Conservation (phyloP, 2,888 invertebrate genomes). For the Corythucha ciliata region DNA sequence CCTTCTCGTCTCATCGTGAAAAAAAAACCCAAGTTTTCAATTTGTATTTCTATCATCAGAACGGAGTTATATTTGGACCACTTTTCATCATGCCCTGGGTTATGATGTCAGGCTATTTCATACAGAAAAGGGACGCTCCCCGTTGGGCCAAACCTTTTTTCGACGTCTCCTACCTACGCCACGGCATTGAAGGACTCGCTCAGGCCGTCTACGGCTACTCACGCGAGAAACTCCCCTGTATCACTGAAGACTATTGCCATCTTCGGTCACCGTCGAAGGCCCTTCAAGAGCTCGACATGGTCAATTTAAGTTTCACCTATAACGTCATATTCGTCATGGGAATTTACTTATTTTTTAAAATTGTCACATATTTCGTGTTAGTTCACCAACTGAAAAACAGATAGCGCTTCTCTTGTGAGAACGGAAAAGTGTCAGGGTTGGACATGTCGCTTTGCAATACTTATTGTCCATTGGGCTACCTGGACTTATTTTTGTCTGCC, state of each 20-base stretch:
- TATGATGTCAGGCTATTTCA: constrained; percentile 87
- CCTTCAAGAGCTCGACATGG: constrained; percentile 63
- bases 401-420: too few species aligned
- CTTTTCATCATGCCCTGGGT: constrained; percentile 78
- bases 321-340: constrained; percentile 56
- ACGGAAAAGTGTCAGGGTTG: too few species aligned
- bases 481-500: too few species aligned
- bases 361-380: constrained; percentile 48
- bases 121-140: constrained; percentile 73
- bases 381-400: constrained; percentile 29
- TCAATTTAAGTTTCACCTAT: constrained; percentile 53
- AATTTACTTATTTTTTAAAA: constrained; percentile 54
- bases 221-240: constrained; percentile 57
- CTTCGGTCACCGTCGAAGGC: constrained; percentile 60
- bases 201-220: constrained; percentile 74
- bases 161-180: constrained; percentile 38
- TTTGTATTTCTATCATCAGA: constrained; percentile 49
- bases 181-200: constrained; percentile 70
- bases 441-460: too few species aligned
- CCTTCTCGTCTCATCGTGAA: background rate
- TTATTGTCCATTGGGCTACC: too few species aligned
- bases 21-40: constrained; percentile 3
- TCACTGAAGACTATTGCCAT: constrained; percentile 67
- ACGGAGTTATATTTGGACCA: constrained; percentile 82
- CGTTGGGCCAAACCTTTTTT: constrained; percentile 72